Evolutionary conservation across 2,888 invertebrate species (phyloP), one percentile per base, ranked within the genome.

Genomic region (Philaethria dido): DNA sequence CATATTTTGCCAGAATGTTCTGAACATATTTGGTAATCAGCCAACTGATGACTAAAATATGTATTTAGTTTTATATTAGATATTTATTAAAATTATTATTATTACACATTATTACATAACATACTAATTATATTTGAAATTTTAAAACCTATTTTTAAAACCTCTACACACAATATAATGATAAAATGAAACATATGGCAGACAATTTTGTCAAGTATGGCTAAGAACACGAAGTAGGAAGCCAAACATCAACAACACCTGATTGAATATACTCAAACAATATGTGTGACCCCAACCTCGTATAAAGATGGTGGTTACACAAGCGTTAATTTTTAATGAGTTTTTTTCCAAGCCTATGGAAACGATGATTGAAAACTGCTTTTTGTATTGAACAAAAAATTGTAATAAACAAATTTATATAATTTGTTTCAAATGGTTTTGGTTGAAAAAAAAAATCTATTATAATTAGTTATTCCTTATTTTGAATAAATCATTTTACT

Each of bases 161-260:
- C 33, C 33, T 33, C 33, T 1, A 33, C 33, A 8, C 9, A 59
- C 50, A 66, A 59, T 52, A 61, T 62, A 54, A 65, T 62, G 64
- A 66, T 47, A 69, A 68, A 48, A 69, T 29, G 54, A 64, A 61
- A 29, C 62, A 68, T 63, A 62, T 73, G 75, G 71, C 73, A 74
- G 66, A 73, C 71, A 68, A 48, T 70, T 64, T 60, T 71, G 77
- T 76, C 74, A 74, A 75, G 68, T 73, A 69, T 61, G 55, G 68
- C 55, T 45, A 70, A 61, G 66, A 63, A 69, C 66, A 66, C 64
- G 62, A 67, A 42, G 45, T 48, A 69, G 63, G 72, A 73, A 68
- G 73, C 73, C 74, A 75, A 74, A 71, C 65, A 72, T 68, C 50
- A 25, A 44, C 66, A 55, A 60, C 72, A 75, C 72, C 75, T 71